phyloP scores from a whole-genome alignment of 2,888 invertebrate species.

The Tricholauxania praeusta region DNA sequence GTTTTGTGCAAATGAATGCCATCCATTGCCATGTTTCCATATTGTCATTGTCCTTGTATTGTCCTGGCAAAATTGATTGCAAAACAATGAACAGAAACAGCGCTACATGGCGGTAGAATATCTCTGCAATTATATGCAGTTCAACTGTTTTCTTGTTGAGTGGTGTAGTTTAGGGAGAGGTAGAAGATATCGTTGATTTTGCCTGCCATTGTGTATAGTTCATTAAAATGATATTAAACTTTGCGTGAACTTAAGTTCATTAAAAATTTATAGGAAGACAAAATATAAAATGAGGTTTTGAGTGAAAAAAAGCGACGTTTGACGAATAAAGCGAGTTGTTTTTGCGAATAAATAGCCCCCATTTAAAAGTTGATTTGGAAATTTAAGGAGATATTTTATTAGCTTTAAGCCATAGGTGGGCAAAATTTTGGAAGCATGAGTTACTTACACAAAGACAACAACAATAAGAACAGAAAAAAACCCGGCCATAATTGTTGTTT shows the following conservation, averaged over 20 bases:
- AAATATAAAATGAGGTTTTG: background rate
- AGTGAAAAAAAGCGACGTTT: background rate
- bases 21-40: constrained; percentile 23
- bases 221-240: background rate
- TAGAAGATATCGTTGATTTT: background rate
- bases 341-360: too few species aligned
- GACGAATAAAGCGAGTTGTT: background rate
- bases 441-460: too few species aligned
- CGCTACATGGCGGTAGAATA: constrained; percentile 4
- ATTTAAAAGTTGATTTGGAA: too few species aligned
- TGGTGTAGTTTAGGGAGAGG: constrained; percentile 6
- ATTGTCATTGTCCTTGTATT: constrained; percentile 28
- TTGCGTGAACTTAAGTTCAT: background rate
- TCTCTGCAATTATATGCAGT: constrained; percentile 7
- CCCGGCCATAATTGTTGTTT: too few species aligned
- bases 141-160: background rate
- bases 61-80: constrained; percentile 40
- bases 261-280: too few species aligned
- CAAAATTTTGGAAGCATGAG: too few species aligned
- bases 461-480: too few species aligned
- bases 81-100: constrained; percentile 39
- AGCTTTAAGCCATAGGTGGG: too few species aligned
- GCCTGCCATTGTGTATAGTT: background rate
- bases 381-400: too few species aligned
- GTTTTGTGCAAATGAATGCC: constrained; percentile 13